Evolutionary conservation across 2,113 vertebrate species (phyloP).

Genomic region (Puffinus mauretanicus): DNA sequence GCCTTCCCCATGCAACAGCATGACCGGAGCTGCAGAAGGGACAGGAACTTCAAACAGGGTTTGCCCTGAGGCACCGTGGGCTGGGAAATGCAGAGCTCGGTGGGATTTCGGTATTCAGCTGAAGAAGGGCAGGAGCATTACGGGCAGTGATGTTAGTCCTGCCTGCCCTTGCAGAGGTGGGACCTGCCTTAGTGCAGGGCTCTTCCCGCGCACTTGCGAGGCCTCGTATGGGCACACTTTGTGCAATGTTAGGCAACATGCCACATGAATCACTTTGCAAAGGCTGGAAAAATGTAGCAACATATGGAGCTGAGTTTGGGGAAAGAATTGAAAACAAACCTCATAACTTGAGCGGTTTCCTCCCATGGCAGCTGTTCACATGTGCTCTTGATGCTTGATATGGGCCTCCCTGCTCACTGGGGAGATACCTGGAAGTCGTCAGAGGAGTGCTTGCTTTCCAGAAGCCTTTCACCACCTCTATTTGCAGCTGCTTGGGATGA

Average conservation of each 20-base stretch:
- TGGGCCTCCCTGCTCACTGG: neutral
- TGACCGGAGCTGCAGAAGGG: neutral
- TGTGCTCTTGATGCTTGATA: slow-evolving; percentile 17
- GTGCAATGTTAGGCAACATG: slow-evolving; percentile 44
- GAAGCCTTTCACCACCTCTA: slow-evolving; percentile 22
- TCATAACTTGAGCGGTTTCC: neutral
- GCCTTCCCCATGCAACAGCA: neutral
- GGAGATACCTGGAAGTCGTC: slow-evolving; percentile 31
- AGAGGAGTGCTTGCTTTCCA: neutral
- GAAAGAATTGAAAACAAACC: slow-evolving; percentile 61
- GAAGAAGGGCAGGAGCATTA: neutral
- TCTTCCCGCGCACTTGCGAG: neutral
- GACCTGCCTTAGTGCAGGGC: neutral
- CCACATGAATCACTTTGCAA: slow-evolving; percentile 49
- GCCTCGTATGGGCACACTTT: neutral
- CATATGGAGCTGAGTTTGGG: slow-evolving; percentile 58
- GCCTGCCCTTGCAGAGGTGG: neutral
- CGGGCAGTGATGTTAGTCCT: neutral
- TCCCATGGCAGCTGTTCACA: slow-evolving; percentile 30
- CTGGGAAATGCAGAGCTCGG: neutral
- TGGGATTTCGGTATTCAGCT: neutral
- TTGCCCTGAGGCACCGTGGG: neutral
- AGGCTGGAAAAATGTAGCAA: slow-evolving; percentile 55
- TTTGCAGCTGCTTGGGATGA: neutral
- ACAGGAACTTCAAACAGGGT: neutral